These are phyloP conservation scores for Drosophila sulfurigaster DNA, from an alignment of 1,140 invertebrate species.

Conservation along the genomic window DNA sequence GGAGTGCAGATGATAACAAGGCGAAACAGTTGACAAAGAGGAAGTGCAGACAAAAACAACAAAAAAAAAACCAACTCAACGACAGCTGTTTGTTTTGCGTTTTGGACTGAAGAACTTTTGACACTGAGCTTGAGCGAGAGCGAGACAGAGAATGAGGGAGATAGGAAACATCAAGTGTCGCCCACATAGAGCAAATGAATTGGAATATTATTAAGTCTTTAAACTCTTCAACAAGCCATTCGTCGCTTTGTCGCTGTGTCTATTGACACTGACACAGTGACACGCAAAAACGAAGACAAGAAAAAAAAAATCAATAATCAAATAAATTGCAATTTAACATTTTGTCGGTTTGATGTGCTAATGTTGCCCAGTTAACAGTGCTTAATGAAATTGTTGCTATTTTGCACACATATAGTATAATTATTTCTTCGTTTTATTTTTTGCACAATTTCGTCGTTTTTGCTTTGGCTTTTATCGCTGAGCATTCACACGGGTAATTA, in stretches of 20 bases:
- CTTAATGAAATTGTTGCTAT: constrained; percentile 45
- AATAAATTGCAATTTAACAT: constrained; percentile 70
- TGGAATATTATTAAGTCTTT: constrained; percentile 32
- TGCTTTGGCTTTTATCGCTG: constrained; percentile 46
- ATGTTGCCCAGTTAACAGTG: constrained; percentile 51
- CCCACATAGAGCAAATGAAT: constrained; percentile 47
- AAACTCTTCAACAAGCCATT: constrained; percentile 33
- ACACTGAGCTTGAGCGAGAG: constrained; percentile 56
- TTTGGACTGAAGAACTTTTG: constrained; percentile 60
- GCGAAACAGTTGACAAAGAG: constrained; percentile 41
- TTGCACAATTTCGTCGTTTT: constrained; percentile 46
- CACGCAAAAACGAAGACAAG: constrained; percentile 48
- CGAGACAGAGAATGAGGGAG: no score
- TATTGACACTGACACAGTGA: constrained; percentile 76
- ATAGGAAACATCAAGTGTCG: constrained; percentile 43
- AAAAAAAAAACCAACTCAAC: constrained; percentile 22
- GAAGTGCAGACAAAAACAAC: constrained; percentile 43
- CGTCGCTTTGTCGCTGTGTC: constrained; percentile 24
- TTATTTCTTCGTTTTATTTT: constrained; percentile 35
- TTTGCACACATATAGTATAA: constrained; percentile 35
- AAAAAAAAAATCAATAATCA: constrained; percentile 63
- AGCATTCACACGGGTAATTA: constrained; percentile 54
- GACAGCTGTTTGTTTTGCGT: constrained; percentile 65
- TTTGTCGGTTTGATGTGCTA: constrained; percentile 15
- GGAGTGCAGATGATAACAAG: constrained; percentile 41